phyloP scores from a whole-genome alignment of 2,797 vertebrate species.

The Acridotheres tristis region DNA sequence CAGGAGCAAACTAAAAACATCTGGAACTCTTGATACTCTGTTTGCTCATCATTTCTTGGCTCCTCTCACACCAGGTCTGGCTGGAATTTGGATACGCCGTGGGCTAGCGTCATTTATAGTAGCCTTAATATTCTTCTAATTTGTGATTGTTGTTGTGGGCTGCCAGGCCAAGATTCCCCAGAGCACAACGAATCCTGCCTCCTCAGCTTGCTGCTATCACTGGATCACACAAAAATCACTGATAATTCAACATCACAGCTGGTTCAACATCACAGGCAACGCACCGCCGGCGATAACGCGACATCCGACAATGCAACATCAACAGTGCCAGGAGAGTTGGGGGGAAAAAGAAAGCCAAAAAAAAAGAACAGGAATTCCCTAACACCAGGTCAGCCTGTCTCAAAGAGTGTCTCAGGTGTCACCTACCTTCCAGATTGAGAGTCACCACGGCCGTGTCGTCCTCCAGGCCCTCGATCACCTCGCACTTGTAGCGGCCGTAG shows the following conservation, averaged over 20 bases:
- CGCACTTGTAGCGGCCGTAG: slow-evolving; percentile 88
- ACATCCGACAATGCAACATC: neutral
- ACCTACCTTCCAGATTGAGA: slow-evolving; percentile 82
- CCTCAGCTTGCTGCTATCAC: neutral
- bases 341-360: neutral
- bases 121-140: neutral
- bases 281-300: neutral
- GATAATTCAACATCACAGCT: neutral
- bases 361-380: neutral
- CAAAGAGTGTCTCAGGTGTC: neutral
- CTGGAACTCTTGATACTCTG: neutral
- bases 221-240: neutral
- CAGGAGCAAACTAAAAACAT: neutral
- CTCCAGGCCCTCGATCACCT: slow-evolving; percentile 87
- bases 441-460: slow-evolving; percentile 80
- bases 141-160: neutral
- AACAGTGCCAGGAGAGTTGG: neutral
- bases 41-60: neutral
- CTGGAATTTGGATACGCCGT: rapidly evolving
- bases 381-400: rapidly evolving
- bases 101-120: neutral
- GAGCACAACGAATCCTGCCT: neutral
- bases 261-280: neutral
- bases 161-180: neutral
- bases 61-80: neutral